Conservation (phyloP, 1,140 invertebrate species). For the Saccostrea glomerata region DNA sequence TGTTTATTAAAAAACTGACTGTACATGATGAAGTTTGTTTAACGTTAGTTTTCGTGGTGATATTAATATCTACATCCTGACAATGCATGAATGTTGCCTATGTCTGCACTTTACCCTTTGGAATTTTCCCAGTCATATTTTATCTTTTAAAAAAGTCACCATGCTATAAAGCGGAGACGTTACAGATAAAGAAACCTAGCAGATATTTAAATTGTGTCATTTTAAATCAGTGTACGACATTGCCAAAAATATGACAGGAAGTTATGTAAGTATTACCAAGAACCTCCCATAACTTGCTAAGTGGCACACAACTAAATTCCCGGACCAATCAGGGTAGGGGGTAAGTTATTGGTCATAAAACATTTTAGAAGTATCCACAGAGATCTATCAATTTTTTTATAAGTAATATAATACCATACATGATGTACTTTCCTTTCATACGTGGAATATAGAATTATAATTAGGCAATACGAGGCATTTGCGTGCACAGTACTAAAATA, state of each 20-base stretch:
- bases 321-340: neutral
- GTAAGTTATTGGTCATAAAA: neutral
- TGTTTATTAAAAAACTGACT: neutral
- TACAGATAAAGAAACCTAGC: neutral
- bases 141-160: constrained; percentile 1
- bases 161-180: neutral
- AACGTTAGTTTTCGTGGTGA: neutral
- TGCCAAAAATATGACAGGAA: neutral
- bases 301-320: neutral
- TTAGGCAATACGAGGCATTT: neutral
- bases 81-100: neutral
- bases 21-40: neutral
- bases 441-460: neutral
- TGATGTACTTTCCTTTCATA: neutral
- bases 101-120: neutral
- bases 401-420: neutral
- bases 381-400: neutral
- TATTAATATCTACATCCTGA: neutral
- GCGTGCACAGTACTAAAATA: constrained; percentile 10
- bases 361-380: neutral
- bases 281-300: neutral
- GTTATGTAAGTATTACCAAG: neutral
- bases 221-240: neutral
- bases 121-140: neutral
- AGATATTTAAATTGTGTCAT: constrained; percentile 10